These are phyloP conservation scores for Clamator glandarius DNA, from an alignment of 2,797 vertebrate genomes.

Conservation along the genomic window DNA sequence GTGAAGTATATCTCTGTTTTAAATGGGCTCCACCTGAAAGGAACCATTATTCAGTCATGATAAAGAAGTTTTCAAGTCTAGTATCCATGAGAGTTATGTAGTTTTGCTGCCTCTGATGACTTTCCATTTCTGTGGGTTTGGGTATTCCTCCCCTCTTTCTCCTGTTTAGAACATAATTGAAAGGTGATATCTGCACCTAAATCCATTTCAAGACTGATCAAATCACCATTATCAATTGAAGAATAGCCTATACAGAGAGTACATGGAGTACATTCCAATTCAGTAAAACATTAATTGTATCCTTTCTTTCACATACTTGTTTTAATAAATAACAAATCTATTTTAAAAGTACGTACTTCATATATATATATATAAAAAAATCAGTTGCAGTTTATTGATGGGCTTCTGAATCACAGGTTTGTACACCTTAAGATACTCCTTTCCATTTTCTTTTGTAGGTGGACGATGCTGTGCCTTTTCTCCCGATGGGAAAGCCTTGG, in stretches of 20 bases:
- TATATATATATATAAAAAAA: neutral
- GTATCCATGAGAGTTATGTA: neutral
- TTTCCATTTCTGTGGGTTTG: neutral
- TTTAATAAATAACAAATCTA: neutral
- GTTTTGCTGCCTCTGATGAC: neutral
- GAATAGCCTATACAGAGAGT: neutral
- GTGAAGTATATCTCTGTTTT: neutral
- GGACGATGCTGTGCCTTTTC: conserved; percentile 96
- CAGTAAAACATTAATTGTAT: neutral
- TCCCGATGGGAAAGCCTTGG: conserved; percentile 95
- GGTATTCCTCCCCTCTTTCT: too few relatives aligned
- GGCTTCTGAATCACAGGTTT: neutral
- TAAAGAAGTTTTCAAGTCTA: neutral
- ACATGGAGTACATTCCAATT: neutral
- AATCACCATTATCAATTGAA: neutral
- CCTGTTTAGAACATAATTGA: neutral
- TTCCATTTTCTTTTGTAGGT: conserved; percentile 73
- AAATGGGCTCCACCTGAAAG: neutral
- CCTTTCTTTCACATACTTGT: neutral
- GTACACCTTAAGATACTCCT: neutral
- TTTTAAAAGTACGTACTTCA: neutral
- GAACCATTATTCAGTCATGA: neutral
- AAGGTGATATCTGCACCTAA: neutral
- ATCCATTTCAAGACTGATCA: neutral
- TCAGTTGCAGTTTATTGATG: neutral